These are phyloP conservation scores for Caenorhabditis uteleia DNA, from an alignment of 2,888 invertebrate species.

Conservation along the genomic window DNA sequence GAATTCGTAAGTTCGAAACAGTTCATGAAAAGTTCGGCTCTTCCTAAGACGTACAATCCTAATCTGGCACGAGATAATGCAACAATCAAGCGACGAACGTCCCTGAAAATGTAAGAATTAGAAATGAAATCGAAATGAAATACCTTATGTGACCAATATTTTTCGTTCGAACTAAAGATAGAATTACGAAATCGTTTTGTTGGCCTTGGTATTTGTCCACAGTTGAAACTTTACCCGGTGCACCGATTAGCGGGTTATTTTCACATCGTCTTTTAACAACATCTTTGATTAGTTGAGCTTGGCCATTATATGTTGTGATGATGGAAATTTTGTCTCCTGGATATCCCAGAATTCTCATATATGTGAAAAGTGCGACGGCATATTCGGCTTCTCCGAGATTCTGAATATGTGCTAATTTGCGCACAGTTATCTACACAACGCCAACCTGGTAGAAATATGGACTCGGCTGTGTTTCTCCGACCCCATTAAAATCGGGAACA, in stretches of 20 bases:
- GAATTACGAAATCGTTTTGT: constrained; percentile 95
- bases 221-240: constrained; percentile 85
- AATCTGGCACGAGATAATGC: constrained; percentile 96
- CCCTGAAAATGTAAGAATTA: constrained; percentile 72
- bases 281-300: constrained; percentile 94
- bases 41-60: constrained; percentile 92
- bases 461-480: constrained; percentile 95
- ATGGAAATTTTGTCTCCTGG: constrained; percentile 95
- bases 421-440: background rate
- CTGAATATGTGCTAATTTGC: constrained; percentile 62
- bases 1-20: constrained; percentile 96
- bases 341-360: constrained; percentile 94
- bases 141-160: constrained; percentile 93
- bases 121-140: too few species aligned
- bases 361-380: constrained; percentile 95
- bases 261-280: constrained; percentile 89
- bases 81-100: constrained; percentile 92
- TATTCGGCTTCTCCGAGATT: constrained; percentile 81
- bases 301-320: constrained; percentile 97
- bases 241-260: constrained; percentile 90
- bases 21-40: constrained; percentile 89
- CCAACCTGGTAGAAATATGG: constrained; percentile 94
- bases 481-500: constrained; percentile 93
- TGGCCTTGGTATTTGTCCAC: constrained; percentile 99
- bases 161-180: constrained; percentile 92